Evolutionary conservation across 2,113 vertebrate genomes (phyloP).

Genomic region (Oryzias javanicus): DNA sequence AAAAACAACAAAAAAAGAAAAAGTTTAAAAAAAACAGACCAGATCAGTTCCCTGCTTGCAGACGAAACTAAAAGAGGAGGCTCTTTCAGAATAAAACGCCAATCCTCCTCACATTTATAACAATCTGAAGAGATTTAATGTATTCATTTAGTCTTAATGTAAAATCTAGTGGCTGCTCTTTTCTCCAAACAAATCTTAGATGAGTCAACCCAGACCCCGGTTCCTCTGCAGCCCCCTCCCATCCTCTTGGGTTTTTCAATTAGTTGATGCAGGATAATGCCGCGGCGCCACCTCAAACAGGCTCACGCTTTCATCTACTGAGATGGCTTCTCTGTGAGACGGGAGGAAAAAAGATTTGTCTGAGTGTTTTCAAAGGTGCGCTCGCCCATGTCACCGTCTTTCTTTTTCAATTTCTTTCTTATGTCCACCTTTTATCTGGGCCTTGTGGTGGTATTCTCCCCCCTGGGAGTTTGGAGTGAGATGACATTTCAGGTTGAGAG

Average conservation of each 20-base stretch:
- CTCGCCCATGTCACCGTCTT: slow-evolving; percentile 29
- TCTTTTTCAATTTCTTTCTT: slow-evolving; percentile 32
- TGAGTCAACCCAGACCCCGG: slow-evolving; percentile 37
- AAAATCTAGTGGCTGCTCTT: neutral
- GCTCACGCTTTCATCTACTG: slow-evolving; percentile 71
- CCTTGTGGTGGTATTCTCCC: slow-evolving; percentile 22
- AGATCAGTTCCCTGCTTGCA: too few species aligned
- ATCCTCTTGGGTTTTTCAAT: slow-evolving; percentile 70
- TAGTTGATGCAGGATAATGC: slow-evolving; percentile 75
- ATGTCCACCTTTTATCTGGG: slow-evolving; percentile 13
- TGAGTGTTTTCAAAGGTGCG: slow-evolving; percentile 60
- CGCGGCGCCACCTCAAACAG: slow-evolving; percentile 64
- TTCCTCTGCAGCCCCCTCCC: slow-evolving; percentile 14
- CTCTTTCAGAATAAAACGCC: too few species aligned
- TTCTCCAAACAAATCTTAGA: slow-evolving; percentile 31
- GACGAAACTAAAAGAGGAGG: too few species aligned
- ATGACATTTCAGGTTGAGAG: slow-evolving; percentile 41
- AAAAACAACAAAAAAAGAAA: neutral
- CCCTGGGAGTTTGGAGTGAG: slow-evolving; percentile 13
- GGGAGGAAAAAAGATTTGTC: slow-evolving; percentile 40
- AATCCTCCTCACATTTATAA: too few species aligned
- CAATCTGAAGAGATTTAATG: too few species aligned
- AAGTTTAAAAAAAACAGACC: neutral
- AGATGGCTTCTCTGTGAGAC: slow-evolving; percentile 45
- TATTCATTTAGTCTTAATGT: too few species aligned